Conservation (phyloP, 2,797 vertebrate genomes). For the Brotula barbata region DNA sequence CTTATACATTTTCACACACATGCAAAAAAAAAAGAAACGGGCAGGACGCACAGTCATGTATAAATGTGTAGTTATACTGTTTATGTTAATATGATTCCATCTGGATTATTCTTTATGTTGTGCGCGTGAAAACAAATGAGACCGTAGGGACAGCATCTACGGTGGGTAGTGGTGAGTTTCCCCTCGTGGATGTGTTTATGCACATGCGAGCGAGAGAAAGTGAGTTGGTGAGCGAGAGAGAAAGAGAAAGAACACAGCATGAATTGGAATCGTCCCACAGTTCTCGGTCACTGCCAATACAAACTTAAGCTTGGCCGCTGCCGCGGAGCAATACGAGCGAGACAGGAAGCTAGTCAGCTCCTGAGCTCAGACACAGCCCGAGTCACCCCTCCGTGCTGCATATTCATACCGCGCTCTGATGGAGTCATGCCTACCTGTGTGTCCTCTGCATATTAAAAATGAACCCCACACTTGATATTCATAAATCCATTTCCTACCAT, state of each 20-base stretch:
- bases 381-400: slow-evolving; percentile 13
- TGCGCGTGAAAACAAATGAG: slow-evolving; percentile 11
- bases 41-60: neutral
- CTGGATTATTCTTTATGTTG: slow-evolving; percentile 15
- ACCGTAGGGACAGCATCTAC: slow-evolving; percentile 21
- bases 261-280: slow-evolving; percentile 64
- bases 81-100: slow-evolving; percentile 9
- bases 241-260: slow-evolving; percentile 36
- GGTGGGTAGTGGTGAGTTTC: slow-evolving; percentile 13
- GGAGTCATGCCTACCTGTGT: slow-evolving; percentile 25
- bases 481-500: slow-evolving; percentile 10
- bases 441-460: slow-evolving; percentile 30
- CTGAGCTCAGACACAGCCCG: slow-evolving; percentile 42
- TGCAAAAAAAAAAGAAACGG: slow-evolving; percentile 3
- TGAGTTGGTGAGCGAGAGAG: slow-evolving; percentile 27
- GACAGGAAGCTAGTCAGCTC: slow-evolving; percentile 63
- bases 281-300: slow-evolving; percentile 66
- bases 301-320: slow-evolving; percentile 75
- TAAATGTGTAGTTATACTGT: slow-evolving; percentile 7
- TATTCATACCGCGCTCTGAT: slow-evolving; percentile 39
- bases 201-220: slow-evolving; percentile 1
- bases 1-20: slow-evolving; percentile 58
- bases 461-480: neutral
- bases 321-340: slow-evolving; percentile 57
- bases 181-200: slow-evolving; percentile 2